Conservation (phyloP, 2,113 vertebrate genomes). For the Equus przewalskii region DNA sequence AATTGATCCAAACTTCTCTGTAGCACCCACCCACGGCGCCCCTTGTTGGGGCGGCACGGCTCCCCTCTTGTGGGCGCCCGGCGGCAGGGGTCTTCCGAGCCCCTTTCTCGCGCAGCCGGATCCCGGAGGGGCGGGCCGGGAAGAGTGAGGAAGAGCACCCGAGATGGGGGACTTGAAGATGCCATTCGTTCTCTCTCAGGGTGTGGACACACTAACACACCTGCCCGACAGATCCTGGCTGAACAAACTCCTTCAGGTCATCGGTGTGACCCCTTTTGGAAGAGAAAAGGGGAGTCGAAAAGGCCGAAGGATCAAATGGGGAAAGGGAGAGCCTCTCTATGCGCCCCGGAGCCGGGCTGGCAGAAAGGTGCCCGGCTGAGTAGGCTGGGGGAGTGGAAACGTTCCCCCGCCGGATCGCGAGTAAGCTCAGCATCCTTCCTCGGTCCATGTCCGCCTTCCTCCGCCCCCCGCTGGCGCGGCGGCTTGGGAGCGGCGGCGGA, state of each 20-base stretch:
- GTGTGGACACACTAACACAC: slow-evolving; percentile 55
- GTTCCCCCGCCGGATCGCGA: not conserved
- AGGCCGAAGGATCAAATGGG: not conserved
- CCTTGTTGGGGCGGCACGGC: not conserved
- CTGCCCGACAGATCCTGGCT: slow-evolving; percentile 55
- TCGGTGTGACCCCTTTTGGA: not conserved
- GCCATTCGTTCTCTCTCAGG: not conserved
- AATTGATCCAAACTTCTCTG: slow-evolving; percentile 75
- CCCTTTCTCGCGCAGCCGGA: not conserved
- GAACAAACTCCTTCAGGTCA: not conserved
- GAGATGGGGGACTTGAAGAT: not conserved
- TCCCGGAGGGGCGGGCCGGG: not conserved
- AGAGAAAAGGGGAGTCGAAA: not conserved
- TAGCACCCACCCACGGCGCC: not conserved
- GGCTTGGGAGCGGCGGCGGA: not conserved
- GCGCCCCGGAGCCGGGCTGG: slow-evolving; percentile 2
- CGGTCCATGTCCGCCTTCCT: not conserved
- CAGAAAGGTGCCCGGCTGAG: not conserved
- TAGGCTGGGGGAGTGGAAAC: not conserved
- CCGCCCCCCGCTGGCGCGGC: not conserved
- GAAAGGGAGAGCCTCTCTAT: not conserved
- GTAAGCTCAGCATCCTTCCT: slow-evolving; percentile 47
- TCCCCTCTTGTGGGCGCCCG: not conserved
- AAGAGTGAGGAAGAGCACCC: not conserved
- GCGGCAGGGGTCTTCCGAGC: not conserved